Percentiles rank a stretch among this genome's conserved stretches.
phyloP scores from a whole-genome alignment of 2,888 invertebrate species.

The Heliconius sara region DNA sequence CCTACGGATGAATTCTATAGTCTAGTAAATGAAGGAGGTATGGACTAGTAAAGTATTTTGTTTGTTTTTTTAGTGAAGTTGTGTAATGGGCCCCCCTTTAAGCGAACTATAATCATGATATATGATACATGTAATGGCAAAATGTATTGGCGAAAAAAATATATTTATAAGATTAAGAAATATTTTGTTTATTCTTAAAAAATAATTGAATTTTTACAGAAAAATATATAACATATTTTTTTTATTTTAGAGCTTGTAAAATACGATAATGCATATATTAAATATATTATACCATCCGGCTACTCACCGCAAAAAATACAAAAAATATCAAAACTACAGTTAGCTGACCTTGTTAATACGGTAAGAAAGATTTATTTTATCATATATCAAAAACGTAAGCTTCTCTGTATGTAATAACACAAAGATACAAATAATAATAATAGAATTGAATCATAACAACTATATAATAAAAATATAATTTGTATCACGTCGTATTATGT shows the following conservation, averaged over 20 bases:
- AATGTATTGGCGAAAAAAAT: no score
- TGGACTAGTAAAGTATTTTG: neutral
- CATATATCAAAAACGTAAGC: neutral
- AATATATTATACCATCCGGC: conserved; percentile 59
- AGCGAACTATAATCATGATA: no score
- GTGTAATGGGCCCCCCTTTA: no score
- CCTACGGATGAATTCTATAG: conserved; percentile 65
- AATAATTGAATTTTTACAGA: neutral
- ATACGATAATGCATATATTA: conserved; percentile 56
- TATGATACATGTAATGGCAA: no score
- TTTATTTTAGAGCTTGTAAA: conserved; percentile 50
- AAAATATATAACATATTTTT: neutral
- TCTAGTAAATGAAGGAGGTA: conserved; percentile 65
- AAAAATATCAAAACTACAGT: conserved; percentile 45
- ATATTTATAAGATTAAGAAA: no score
- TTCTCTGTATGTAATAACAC: neutral
- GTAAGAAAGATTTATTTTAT: conserved; percentile 43
- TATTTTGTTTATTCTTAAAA: neutral
- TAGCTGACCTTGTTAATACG: conserved; percentile 51
- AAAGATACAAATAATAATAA: neutral
- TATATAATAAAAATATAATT: no score
- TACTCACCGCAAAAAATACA: conserved; percentile 54
- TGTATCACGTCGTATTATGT: no score
- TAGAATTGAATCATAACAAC: no score
- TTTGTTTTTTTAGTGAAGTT: no score